phyloP scores from a whole-genome alignment of 2,113 vertebrate species.

The Anser brachyrhynchus region DNA sequence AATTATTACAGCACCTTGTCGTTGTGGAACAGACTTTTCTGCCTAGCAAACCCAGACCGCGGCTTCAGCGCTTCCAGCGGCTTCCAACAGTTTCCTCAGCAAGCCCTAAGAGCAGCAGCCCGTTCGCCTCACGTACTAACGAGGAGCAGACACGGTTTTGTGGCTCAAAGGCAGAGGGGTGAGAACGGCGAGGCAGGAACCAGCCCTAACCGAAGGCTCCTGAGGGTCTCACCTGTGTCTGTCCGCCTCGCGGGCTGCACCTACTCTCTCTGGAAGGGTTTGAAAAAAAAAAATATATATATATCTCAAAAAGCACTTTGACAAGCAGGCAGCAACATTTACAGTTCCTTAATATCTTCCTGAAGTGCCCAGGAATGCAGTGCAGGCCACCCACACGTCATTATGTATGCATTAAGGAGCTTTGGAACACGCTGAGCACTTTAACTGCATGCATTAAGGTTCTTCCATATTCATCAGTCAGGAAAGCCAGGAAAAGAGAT shows the following conservation, averaged over 20 bases:
- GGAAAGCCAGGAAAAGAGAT: background rate
- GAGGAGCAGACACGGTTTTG: accelerated
- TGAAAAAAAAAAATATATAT: background rate
- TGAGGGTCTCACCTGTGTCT: background rate
- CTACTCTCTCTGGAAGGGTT: background rate
- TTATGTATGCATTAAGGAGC: background rate
- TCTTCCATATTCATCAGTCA: background rate
- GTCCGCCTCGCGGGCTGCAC: background rate
- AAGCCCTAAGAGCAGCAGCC: background rate
- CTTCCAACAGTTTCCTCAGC: background rate
- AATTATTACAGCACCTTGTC: accelerated
- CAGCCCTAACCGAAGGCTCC: background rate
- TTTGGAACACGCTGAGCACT: background rate
- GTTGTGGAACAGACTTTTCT: background rate
- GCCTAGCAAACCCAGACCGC: background rate
- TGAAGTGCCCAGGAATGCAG: background rate
- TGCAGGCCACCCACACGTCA: background rate
- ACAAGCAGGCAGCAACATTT: background rate
- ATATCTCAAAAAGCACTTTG: background rate
- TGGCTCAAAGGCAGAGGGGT: background rate
- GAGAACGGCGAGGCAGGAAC: background rate
- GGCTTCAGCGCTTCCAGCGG: background rate
- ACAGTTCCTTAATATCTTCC: background rate
- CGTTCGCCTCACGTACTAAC: accelerated
- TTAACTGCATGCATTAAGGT: background rate